Conservation (phyloP, 2,888 invertebrate genomes). For the Rugalucina vietnamica region DNA sequence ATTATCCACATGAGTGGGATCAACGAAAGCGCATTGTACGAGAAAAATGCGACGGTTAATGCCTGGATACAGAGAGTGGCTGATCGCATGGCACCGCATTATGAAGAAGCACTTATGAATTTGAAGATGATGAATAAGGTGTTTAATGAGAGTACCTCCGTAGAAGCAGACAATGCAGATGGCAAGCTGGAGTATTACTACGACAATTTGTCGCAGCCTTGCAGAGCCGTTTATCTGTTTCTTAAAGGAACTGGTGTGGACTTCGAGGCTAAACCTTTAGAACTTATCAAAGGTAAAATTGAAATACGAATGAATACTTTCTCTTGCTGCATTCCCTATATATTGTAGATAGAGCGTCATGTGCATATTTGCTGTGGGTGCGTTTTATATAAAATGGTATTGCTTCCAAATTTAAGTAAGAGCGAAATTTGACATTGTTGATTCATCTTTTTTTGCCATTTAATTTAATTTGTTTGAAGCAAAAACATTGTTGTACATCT, state of each 20-base stretch:
- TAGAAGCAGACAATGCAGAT: too few relatives aligned
- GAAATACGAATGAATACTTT: too few relatives aligned
- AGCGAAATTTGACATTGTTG: too few relatives aligned
- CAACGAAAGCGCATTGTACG: constrained; percentile 68
- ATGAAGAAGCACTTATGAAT: constrained; percentile 64
- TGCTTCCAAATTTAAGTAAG: too few relatives aligned
- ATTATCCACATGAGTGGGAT: constrained; percentile 77
- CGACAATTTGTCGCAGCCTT: constrained; percentile 91
- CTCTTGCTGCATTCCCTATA: too few relatives aligned
- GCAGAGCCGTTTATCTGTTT: constrained; percentile 88
- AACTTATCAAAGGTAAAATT: constrained; percentile 87
- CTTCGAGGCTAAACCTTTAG: constrained; percentile 87
- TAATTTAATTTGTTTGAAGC: too few relatives aligned
- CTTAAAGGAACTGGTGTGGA: constrained; percentile 87
- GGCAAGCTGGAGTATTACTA: constrained; percentile 86
- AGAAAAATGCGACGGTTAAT: constrained; percentile 67
- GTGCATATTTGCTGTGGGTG: too few relatives aligned
- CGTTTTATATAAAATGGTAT: too few relatives aligned
- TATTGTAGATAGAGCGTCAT: too few relatives aligned
- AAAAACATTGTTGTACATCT: too few relatives aligned
- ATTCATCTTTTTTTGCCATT: too few relatives aligned
- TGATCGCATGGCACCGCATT: constrained; percentile 65
- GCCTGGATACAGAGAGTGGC: constrained; percentile 77
- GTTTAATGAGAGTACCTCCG: constrained; percentile 6
- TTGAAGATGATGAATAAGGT: constrained; percentile 34